These are phyloP conservation scores for Lithobius niger DNA, from an alignment of 1,140 invertebrate species.

Conservation along the genomic window DNA sequence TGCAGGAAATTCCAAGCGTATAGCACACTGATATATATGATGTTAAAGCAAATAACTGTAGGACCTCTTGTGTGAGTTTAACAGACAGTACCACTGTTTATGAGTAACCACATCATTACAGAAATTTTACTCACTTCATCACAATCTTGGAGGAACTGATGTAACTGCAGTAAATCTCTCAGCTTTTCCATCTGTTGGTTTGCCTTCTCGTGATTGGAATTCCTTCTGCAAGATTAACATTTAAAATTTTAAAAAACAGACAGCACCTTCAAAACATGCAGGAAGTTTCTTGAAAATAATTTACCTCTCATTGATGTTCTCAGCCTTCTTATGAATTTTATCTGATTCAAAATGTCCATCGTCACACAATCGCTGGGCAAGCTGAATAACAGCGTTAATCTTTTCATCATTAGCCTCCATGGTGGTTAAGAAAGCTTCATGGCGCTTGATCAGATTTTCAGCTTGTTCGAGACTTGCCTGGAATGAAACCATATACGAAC, in stretches of 20 bases:
- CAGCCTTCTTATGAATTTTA: constrained; percentile 90
- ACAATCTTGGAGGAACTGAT: constrained; percentile 91
- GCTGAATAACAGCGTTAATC: constrained; percentile 86
- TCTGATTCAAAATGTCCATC: constrained; percentile 81
- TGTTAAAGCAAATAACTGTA: too few species aligned
- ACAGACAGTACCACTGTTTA: not conserved
- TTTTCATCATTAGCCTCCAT: constrained; percentile 99
- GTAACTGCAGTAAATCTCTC: constrained; percentile 82
- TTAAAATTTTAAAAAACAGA: not conserved
- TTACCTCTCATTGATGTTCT: constrained; percentile 69
- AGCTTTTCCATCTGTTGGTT: constrained; percentile 82
- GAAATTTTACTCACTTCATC: too few species aligned
- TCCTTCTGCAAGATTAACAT: constrained; percentile 41
- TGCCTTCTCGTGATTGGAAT: constrained; percentile 80
- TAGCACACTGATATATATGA: too few species aligned
- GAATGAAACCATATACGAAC: constrained; percentile 11
- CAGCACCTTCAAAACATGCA: not conserved
- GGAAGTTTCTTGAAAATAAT: not conserved
- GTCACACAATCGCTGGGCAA: constrained; percentile 74
- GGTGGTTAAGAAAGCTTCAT: constrained; percentile 96
- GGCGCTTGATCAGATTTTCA: constrained; percentile 90
- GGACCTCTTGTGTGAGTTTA: not conserved
- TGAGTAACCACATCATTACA: too few species aligned
- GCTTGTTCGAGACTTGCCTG: constrained; percentile 81
- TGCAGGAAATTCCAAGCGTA: too few species aligned